Percentiles rank a stretch among this genome's conserved stretches.
These are phyloP conservation scores for Capromys pilorides DNA, from an alignment of 2,797 vertebrate species.

Conservation along the genomic window DNA sequence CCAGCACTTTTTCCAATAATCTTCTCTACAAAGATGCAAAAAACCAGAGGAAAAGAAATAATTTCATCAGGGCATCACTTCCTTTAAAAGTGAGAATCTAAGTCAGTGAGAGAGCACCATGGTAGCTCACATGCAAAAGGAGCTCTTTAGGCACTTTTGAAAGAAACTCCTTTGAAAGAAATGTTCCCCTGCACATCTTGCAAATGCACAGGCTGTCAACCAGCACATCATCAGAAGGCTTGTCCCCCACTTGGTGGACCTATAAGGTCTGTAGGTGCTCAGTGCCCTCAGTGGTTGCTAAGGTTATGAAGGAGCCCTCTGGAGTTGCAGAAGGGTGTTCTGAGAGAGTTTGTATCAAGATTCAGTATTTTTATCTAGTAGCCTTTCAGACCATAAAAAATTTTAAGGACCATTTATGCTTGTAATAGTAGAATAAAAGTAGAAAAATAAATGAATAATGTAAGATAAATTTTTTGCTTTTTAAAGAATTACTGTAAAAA, in stretches of 20 bases:
- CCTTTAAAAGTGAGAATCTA: neutral
- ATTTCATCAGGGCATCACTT: neutral
- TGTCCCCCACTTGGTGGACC: neutral
- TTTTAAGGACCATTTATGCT: neutral
- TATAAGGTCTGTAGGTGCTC: neutral
- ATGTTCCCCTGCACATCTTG: neutral
- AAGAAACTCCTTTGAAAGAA: neutral
- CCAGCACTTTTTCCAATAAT: neutral
- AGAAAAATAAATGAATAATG: neutral
- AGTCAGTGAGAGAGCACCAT: too few relatives aligned
- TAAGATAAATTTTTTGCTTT: neutral
- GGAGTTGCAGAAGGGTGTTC: neutral
- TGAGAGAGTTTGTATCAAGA: neutral
- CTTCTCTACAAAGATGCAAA: neutral
- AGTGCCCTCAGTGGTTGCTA: neutral
- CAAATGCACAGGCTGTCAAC: neutral
- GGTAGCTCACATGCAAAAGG: neutral
- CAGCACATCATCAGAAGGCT: neutral
- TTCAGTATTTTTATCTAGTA: neutral
- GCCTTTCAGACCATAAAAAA: neutral
- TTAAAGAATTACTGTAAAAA: slow-evolving; percentile 4
- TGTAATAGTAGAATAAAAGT: neutral
- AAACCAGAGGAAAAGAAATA: neutral
- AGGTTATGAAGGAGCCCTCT: neutral
- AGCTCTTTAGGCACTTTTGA: neutral